Evolutionary conservation across 1,140 invertebrate genomes (phyloP).

Genomic region (Diorhabda elongata): DNA sequence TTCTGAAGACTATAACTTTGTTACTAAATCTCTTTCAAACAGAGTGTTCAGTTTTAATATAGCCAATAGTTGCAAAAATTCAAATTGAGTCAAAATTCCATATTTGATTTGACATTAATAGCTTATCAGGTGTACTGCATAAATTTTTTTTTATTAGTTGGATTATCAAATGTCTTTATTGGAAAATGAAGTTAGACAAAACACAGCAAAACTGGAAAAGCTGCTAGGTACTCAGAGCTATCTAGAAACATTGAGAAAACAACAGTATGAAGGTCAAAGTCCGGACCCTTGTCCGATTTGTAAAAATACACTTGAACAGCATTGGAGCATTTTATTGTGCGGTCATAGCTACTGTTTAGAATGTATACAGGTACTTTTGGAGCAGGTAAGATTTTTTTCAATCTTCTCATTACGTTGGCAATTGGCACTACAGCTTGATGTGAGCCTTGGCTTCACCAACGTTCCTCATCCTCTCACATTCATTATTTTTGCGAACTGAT

Average conservation of each 20-base stretch:
- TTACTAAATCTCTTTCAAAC: too few relatives aligned
- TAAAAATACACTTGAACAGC: constrained; percentile 51
- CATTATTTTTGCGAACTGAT: not conserved
- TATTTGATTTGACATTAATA: too few relatives aligned
- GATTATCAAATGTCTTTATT: constrained; percentile 35
- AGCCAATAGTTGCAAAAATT: too few relatives aligned
- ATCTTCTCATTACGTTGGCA: too few relatives aligned
- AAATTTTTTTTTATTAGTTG: constrained; percentile 34
- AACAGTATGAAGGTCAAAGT: constrained; percentile 41
- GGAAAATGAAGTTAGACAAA: constrained; percentile 35
- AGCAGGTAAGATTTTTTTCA: constrained; percentile 25
- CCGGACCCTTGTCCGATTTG: constrained; percentile 71
- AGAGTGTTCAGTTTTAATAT: too few relatives aligned
- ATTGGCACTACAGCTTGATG: too few relatives aligned
- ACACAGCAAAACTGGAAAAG: constrained; percentile 45
- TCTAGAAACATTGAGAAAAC: constrained; percentile 47
- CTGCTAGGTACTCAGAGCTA: constrained; percentile 47
- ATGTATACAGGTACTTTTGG: constrained; percentile 52
- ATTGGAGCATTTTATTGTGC: constrained; percentile 67
- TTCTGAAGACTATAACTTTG: too few relatives aligned
- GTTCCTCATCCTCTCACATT: too few relatives aligned
- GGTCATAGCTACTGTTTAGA: constrained; percentile 66
- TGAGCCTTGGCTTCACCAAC: too few relatives aligned
- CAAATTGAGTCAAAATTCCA: too few relatives aligned
- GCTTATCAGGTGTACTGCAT: too few relatives aligned